Base-by-base conservation (phyloP, 2,888 invertebrate genomes). In the Hoplodrina ambigua region DNA sequence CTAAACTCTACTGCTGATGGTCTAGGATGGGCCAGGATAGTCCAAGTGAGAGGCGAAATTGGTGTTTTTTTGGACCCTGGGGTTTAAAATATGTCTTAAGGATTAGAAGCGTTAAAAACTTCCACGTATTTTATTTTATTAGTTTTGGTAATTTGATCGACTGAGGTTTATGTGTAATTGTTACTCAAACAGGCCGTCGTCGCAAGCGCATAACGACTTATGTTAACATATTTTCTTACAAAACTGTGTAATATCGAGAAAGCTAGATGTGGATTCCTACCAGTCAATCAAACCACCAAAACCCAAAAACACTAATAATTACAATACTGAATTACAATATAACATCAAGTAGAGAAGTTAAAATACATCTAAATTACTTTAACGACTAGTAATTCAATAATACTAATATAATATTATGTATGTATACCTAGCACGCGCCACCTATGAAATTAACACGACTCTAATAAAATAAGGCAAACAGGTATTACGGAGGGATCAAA, bases 61-160 rank as follows among this genome's bases (percentile, higher is more conserved):
- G 94, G 94, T 94, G 94, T 95, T 94, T 89, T 82, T 95, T 95
- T 94, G 95, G 94, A 94, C 95, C 95, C 93, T 94, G 94, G 93
- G 86, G 90, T 88, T 86, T 84, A 83, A 81, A 81, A 58, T 80
- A 81, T 75, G 67, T 80, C 82, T 83, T 84, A 85, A 78, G 69
- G 59, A 69, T 60, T 79, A 62, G 71, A 84, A 81, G 69, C 68
- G 57, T 78, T 72, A 65, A 70, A 72, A 66, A 77, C 68, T 84
- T 84, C 77, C 68, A 64, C 62, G 61, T 63, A 56, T 60, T 56
- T 67, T 63, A 46, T 60, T 33, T 68, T 60, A 33, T 20, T 54
- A n/a, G 20, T 64, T 49, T 69, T 64, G 59, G 72, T 68, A 68
- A 64, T 59, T 76, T 77, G 72, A 81, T 80, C 73, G 75, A 81